Evolutionary conservation across 2,797 vertebrate species (phyloP).

Genomic region (Anabacerthia variegaticeps): DNA sequence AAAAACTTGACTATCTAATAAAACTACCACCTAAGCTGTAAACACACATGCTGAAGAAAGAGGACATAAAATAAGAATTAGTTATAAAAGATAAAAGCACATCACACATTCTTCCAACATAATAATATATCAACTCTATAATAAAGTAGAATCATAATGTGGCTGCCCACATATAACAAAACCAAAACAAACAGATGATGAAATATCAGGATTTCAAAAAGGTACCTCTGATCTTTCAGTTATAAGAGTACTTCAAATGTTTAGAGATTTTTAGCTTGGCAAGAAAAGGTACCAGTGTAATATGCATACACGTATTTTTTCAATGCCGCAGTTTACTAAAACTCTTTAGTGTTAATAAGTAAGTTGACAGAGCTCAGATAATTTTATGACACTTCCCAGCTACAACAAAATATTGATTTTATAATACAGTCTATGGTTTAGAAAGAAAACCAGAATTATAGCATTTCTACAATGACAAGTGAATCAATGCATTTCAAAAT

Average conservation of each 20-base stretch:
- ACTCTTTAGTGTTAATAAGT: conserved; percentile 67
- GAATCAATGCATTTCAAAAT: conserved; percentile 39
- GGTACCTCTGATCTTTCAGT: conserved; percentile 69
- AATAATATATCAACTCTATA: conserved; percentile 40
- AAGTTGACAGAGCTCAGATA: conserved; percentile 67
- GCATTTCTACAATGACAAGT: conserved; percentile 21
- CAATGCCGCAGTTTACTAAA: conserved; percentile 59
- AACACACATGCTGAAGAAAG: conserved; percentile 37
- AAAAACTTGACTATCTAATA: conserved; percentile 34
- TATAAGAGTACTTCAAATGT: conserved; percentile 61
- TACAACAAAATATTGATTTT: conserved; percentile 57
- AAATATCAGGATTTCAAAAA: conserved; percentile 67
- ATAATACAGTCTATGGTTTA: conserved; percentile 13
- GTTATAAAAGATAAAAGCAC: conserved; percentile 65
- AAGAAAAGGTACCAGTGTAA: conserved; percentile 56
- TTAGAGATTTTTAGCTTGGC: conserved; percentile 67
- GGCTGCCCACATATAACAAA: conserved; percentile 54
- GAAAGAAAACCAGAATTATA: conserved; percentile 14
- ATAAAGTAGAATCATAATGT: conserved; percentile 61
- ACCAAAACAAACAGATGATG: conserved; percentile 55
- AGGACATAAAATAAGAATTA: conserved; percentile 67
- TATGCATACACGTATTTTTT: conserved; percentile 56
- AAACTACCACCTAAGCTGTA: conserved; percentile 38
- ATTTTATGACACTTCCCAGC: conserved; percentile 58
- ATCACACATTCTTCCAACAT: conserved; percentile 45